These are phyloP conservation scores for Pseudeuparius sepicola DNA, from an alignment of 2,888 invertebrate genomes.

Conservation along the genomic window DNA sequence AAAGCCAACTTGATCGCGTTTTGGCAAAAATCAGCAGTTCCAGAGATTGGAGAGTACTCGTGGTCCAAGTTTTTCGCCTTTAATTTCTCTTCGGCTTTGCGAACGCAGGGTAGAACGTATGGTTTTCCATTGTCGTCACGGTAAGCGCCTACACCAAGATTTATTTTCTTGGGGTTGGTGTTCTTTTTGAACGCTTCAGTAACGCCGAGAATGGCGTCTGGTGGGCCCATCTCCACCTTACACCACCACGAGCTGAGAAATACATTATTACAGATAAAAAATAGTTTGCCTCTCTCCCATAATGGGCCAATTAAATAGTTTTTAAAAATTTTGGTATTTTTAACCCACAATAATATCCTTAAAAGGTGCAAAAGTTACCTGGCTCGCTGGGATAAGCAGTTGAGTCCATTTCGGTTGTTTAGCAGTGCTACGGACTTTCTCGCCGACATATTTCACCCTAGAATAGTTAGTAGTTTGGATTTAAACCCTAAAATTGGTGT, in stretches of 20 bases:
- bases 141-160: slow-evolving; percentile 94
- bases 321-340: no score
- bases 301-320: no score
- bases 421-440: slow-evolving; percentile 25
- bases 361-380: slow-evolving; percentile 25
- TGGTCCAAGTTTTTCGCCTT: slow-evolving; percentile 65
- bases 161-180: slow-evolving; percentile 85
- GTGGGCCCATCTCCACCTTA: slow-evolving; percentile 92
- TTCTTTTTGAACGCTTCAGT: slow-evolving; percentile 94
- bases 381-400: slow-evolving; percentile 24
- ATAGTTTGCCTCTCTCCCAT: no score
- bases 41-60: slow-evolving; percentile 91
- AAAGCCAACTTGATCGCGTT: slow-evolving; percentile 81
- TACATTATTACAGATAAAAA: slow-evolving; percentile 4
- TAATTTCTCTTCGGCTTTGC: slow-evolving; percentile 72
- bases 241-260: slow-evolving; percentile 68
- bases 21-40: slow-evolving; percentile 73
- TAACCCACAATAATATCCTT: no score
- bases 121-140: slow-evolving; percentile 97
- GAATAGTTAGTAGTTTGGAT: no score
- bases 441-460: slow-evolving; percentile 23
- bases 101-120: slow-evolving; percentile 82
- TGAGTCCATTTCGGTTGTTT: slow-evolving; percentile 26
- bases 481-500: no score
- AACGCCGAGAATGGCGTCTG: slow-evolving; percentile 95